phyloP scores from a whole-genome alignment of 2,113 vertebrate species.

The Lepisosteus oculatus region DNA sequence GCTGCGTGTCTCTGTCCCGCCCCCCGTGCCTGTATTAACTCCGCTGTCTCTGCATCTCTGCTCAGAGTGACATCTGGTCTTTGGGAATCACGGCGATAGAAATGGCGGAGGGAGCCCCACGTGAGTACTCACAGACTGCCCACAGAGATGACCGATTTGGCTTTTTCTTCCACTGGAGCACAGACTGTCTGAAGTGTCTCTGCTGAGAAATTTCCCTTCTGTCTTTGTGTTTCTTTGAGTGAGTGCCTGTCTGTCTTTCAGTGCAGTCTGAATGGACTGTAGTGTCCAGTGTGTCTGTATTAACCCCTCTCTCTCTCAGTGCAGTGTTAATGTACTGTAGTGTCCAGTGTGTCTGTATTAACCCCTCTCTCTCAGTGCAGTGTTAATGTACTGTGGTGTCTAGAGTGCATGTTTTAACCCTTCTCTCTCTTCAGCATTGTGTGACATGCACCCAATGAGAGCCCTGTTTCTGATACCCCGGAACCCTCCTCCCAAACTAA shows the following conservation, averaged over 20 bases:
- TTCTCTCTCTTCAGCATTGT: constrained; percentile 63
- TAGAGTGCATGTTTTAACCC: too few relatives aligned
- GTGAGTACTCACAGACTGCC: constrained; percentile 62
- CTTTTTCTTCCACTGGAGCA: constrained; percentile 46
- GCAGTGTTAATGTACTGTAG: too few relatives aligned
- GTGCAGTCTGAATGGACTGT: too few relatives aligned
- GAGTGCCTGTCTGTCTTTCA: not conserved
- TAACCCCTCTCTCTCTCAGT: too few relatives aligned
- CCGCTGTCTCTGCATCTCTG: constrained; percentile 16
- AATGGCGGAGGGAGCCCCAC: constrained; percentile 90
- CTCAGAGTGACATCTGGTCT: constrained; percentile 89
- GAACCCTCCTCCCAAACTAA: constrained; percentile 86
- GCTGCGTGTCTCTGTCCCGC: constrained; percentile 5
- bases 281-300: too few relatives aligned
- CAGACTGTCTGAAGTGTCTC: constrained; percentile 43
- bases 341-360: too few relatives aligned
- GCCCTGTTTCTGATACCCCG: constrained; percentile 88
- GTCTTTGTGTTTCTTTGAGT: constrained; percentile 7
- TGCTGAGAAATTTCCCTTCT: not conserved
- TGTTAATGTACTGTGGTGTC: too few relatives aligned
- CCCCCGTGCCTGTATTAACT: constrained; percentile 19
- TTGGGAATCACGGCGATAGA: constrained; percentile 91
- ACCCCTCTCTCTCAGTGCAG: too few relatives aligned
- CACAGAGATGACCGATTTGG: constrained; percentile 53
- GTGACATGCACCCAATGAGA: constrained; percentile 92